phyloP scores from a whole-genome alignment of 2,113 vertebrate species.

The Sylvia atricapilla region DNA sequence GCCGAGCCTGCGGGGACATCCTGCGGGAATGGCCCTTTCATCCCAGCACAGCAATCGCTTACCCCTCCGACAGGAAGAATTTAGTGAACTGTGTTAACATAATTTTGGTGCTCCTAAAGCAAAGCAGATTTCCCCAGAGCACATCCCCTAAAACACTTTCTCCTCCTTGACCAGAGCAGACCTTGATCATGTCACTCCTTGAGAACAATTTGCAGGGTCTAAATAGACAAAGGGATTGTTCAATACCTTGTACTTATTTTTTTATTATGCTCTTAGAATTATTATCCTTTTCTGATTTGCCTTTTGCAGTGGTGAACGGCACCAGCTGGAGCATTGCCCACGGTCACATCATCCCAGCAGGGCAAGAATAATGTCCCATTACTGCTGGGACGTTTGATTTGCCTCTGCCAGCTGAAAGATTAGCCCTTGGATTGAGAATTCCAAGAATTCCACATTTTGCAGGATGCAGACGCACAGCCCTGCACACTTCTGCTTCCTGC shows the following conservation, averaged over 20 bases:
- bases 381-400: background rate
- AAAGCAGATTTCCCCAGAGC: background rate
- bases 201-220: background rate
- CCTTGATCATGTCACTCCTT: background rate
- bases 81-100: background rate
- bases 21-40: background rate
- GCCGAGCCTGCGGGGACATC: constrained; percentile 6
- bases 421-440: background rate
- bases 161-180: background rate
- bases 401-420: background rate
- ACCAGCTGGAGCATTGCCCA: fast-evolving
- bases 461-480: background rate
- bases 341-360: background rate
- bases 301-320: background rate
- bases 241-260: background rate
- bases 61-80: background rate
- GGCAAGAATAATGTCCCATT: background rate
- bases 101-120: background rate
- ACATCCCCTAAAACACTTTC: background rate
- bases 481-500: background rate
- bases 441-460: background rate
- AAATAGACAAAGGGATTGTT: background rate
- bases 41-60: background rate
- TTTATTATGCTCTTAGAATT: background rate
- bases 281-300: background rate